phyloP scores from a whole-genome alignment of 2,113 vertebrate species.

The Mionectes macconnelli region DNA sequence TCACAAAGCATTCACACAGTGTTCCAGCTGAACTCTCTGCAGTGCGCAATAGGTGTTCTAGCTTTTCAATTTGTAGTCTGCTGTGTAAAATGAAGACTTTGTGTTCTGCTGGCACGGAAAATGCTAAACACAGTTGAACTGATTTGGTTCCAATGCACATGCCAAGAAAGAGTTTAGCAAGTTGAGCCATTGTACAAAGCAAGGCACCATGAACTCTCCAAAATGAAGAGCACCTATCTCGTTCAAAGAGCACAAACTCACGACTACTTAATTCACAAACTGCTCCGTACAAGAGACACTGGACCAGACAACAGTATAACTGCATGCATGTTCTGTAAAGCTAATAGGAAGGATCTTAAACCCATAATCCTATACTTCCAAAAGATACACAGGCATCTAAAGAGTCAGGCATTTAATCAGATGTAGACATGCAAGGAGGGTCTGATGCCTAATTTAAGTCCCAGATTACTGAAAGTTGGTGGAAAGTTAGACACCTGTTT shows the following conservation, averaged over 20 bases:
- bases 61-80: not conserved
- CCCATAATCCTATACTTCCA: not conserved
- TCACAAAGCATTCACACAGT: not conserved
- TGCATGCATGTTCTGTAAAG: not conserved
- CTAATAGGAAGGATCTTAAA: not conserved
- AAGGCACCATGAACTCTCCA: not conserved
- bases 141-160: not conserved
- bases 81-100: not conserved
- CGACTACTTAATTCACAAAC: not conserved
- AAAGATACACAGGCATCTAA: not conserved
- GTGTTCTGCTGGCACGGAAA: not conserved
- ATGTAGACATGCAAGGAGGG: not conserved
- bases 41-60: not conserved
- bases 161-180: not conserved
- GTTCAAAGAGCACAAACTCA: not conserved
- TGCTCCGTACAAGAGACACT: not conserved
- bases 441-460: not conserved
- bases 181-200: not conserved
- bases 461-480: not conserved
- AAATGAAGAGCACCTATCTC: not conserved
- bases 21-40: not conserved
- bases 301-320: not conserved
- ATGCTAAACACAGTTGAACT: not conserved
- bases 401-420: not conserved
- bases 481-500: not conserved